A percentile compares a stretch with the other conserved stretches of the same genome.
Evolutionary conservation across 2,797 vertebrate genomes (phyloP).

Genomic region (Aythya fuligula): DNA sequence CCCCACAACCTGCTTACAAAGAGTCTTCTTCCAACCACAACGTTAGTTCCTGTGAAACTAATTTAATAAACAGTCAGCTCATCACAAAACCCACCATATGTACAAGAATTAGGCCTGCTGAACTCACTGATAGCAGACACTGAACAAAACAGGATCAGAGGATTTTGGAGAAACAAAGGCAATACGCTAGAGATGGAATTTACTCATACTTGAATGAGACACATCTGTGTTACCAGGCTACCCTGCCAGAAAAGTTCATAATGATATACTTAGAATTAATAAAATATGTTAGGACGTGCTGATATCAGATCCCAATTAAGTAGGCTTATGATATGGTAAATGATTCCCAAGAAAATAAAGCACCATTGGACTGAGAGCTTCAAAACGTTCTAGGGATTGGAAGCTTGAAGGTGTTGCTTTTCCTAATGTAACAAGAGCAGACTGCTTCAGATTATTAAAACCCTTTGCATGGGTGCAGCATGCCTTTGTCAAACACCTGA

Average conservation of each 20-base stretch:
- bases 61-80: background rate
- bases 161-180: background rate
- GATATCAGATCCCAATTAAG: background rate
- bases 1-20: conserved; percentile 13
- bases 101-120: background rate
- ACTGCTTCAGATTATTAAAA: background rate
- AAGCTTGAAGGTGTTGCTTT: background rate
- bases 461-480: background rate
- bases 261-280: background rate
- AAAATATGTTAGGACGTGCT: background rate
- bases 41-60: background rate
- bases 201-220: background rate
- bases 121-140: background rate
- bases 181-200: background rate
- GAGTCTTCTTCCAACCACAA: background rate
- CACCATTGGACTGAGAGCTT: background rate
- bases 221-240: background rate
- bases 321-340: background rate
- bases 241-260: background rate
- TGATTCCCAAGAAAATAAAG: background rate
- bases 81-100: background rate
- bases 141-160: background rate
- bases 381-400: background rate
- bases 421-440: background rate
- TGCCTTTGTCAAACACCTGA: background rate